These are phyloP conservation scores for Drosophila mimetica DNA, from an alignment of 2,888 invertebrate genomes.

Conservation along the genomic window DNA sequence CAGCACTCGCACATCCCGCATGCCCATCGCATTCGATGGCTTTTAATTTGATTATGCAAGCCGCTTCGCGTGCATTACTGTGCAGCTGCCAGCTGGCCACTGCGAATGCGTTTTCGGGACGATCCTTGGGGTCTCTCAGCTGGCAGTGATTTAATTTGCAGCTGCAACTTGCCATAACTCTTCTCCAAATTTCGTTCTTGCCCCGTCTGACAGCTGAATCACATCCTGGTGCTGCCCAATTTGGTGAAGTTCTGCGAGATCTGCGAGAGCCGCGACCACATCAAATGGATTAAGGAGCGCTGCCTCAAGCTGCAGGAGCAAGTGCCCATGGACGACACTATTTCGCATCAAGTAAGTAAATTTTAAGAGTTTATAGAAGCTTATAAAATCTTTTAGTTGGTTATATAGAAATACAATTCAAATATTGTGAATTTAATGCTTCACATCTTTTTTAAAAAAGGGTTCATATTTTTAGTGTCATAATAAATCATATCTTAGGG, in stretches of 20 bases:
- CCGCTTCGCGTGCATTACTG: slow-evolving; percentile 35
- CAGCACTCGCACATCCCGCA: slow-evolving; percentile 27
- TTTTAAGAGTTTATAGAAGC: too few species aligned
- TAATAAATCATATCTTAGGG: too few species aligned
- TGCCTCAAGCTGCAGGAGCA: slow-evolving; percentile 88
- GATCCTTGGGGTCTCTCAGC: slow-evolving; percentile 35
- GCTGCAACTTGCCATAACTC: slow-evolving; percentile 40
- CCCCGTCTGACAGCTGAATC: slow-evolving; percentile 78
- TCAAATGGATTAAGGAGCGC: slow-evolving; percentile 91
- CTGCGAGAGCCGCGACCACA: slow-evolving; percentile 90
- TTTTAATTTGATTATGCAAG: slow-evolving; percentile 55
- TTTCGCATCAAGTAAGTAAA: slow-evolving; percentile 89
- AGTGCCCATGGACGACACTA: slow-evolving; percentile 91
- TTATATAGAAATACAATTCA: too few species aligned
- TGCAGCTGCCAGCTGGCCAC: background rate
- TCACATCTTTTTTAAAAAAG: too few species aligned
- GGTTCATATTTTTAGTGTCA: too few species aligned
- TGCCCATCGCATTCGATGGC: slow-evolving; percentile 19
- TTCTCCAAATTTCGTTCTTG: slow-evolving; percentile 30
- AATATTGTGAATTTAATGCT: too few species aligned
- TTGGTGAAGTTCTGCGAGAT: slow-evolving; percentile 91
- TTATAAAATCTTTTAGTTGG: too few species aligned
- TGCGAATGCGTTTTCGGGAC: too few species aligned
- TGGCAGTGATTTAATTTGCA: slow-evolving; percentile 45
- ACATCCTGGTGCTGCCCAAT: slow-evolving; percentile 87